Evolutionary conservation across 2,113 vertebrate genomes (phyloP), one percentile per base, ranked within the genome.

Genomic region (Grammomys surdaster): DNA sequence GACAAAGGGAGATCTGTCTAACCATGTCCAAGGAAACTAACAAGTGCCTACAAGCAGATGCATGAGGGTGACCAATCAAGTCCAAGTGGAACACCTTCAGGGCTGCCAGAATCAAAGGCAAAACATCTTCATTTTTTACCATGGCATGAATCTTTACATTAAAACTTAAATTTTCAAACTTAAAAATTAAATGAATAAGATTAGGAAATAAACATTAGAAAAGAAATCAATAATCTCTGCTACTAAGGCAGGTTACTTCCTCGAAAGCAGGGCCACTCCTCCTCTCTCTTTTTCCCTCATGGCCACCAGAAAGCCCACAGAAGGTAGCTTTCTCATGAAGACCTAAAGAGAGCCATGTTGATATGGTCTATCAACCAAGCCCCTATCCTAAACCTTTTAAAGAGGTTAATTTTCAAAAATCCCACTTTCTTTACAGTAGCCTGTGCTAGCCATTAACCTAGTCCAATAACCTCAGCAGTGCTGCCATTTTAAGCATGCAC

Each of bases 371-470:
- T 22, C 80, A 26, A 85, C 5, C 20, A 81, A 93, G 40, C 43
- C 46, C 51, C 6, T 31, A 36, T 40, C 40, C 43, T 14, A 63
- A 88, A 56, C 19, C 13, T 89, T 89, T 43, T 14, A 90, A 86
- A 72, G 20, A 81, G 77, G 31, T 2, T 46, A 22, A 11, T 87
- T 89, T 93, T 89, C 48, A 70, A 85, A 95, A 84, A 33, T n/a
- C 7, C 9, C 3, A 6, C 81, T 93, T 81, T 75, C 58, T 69
- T 78, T 77, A 56, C 69, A 78, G 51, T 26, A 51, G 33, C 3
- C 54, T 54, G 1, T 60, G 24, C 11, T 26, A 75, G 40, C 40
- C 40, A 40, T 40, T 40, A 40, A 40, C 40, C 40, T 40, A 40
- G 40, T 40, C 40, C 40, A 40, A 40, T 40, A 40, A 40, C 40